Conservation (phyloP, 2,888 invertebrate species). For the Dugesia japonica region DNA sequence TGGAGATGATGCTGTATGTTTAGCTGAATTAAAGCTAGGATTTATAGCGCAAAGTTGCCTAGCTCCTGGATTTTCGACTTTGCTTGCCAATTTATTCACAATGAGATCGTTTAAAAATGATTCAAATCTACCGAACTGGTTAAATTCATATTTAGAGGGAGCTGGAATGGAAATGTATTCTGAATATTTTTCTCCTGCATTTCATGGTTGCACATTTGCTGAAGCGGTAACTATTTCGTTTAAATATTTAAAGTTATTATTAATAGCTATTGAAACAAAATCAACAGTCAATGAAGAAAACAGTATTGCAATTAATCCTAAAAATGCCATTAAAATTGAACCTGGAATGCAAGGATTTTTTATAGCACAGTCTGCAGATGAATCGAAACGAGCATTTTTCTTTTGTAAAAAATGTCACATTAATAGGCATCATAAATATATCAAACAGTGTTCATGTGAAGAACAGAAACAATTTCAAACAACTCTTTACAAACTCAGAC, state of each 20-base stretch:
- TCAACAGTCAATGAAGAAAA: slow-evolving; percentile 60
- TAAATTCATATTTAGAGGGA: slow-evolving; percentile 99
- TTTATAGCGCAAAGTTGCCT: slow-evolving; percentile 99
- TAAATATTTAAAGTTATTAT: slow-evolving; percentile 82
- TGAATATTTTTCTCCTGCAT: slow-evolving; percentile 95
- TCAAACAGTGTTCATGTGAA: slow-evolving; percentile 25
- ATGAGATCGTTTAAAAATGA: slow-evolving; percentile 59
- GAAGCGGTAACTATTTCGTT: slow-evolving; percentile 99
- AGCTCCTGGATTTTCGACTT: slow-evolving; percentile 97
- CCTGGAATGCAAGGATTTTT: slow-evolving; percentile 99
- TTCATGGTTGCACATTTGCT: slow-evolving; percentile 97
- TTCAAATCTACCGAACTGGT: slow-evolving; percentile 87
- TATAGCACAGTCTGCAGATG: slow-evolving; percentile 71
- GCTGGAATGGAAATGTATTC: slow-evolving; percentile 99
- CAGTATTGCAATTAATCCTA: slow-evolving; percentile 93
- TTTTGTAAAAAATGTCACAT: slow-evolving; percentile 98
- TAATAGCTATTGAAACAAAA: slow-evolving; percentile 93
- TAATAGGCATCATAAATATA: slow-evolving; percentile 55
- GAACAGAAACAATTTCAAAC: neutral
- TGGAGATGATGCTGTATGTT: slow-evolving; percentile 96
- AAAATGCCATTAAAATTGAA: slow-evolving; percentile 60
- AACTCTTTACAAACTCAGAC: neutral
- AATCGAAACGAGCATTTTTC: slow-evolving; percentile 62
- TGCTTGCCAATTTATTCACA: slow-evolving; percentile 99
- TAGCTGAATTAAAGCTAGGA: slow-evolving; percentile 92